phyloP scores from a whole-genome alignment of 2,888 invertebrate species.

The Synergus umbraculus region DNA sequence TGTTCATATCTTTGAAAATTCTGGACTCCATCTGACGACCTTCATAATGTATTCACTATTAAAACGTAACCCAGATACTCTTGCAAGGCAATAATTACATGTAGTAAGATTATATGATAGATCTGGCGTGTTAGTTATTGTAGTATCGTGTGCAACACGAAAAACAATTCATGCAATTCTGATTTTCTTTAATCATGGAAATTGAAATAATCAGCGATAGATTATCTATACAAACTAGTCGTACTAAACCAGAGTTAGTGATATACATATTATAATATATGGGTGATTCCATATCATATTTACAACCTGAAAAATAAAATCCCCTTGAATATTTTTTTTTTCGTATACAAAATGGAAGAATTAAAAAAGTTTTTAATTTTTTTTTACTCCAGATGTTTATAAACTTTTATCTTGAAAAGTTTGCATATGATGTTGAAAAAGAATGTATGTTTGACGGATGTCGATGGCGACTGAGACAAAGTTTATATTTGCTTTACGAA shows the following conservation, averaged over 20 bases:
- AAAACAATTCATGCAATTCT: not conserved
- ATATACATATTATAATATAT: not conserved
- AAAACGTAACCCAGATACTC: not conserved
- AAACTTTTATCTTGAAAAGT: too few species aligned
- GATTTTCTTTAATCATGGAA: not conserved
- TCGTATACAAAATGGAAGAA: too few species aligned
- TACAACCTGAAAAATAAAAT: too few species aligned
- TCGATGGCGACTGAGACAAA: not conserved
- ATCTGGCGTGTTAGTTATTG: not conserved
- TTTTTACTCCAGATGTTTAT: too few species aligned
- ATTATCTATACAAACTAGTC: not conserved
- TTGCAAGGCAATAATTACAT: not conserved
- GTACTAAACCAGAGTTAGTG: not conserved
- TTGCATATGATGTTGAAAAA: too few species aligned
- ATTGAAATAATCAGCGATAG: not conserved
- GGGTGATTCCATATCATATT: too few species aligned
- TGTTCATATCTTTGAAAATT: not conserved
- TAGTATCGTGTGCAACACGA: not conserved
- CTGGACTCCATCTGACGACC: not conserved
- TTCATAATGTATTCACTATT: not conserved
- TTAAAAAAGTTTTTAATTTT: too few species aligned
- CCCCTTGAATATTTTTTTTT: too few species aligned
- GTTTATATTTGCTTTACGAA: not conserved
- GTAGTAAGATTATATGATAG: not conserved
- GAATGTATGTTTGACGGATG: not conserved